phyloP scores from a whole-genome alignment of 1,140 invertebrate species.

The Cyrtorhinus lividipennis region DNA sequence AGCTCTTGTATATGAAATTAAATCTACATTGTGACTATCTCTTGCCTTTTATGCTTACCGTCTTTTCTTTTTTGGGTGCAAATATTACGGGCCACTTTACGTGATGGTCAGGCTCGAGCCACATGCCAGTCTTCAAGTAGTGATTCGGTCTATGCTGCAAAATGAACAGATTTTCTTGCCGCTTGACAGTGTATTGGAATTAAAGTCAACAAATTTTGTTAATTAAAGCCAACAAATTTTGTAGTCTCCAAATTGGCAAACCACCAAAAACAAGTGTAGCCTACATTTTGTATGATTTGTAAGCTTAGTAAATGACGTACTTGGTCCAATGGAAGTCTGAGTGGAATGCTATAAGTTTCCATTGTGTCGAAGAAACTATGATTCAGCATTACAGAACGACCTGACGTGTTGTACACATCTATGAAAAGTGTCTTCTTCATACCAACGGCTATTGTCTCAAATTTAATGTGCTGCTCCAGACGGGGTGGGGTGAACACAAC shows the following conservation, averaged over 20 bases:
- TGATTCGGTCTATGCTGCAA: background rate
- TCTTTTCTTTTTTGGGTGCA: background rate
- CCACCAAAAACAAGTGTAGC: background rate
- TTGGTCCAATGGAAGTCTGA: background rate
- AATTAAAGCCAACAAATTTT: no score
- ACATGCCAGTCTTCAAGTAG: background rate
- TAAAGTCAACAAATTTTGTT: no score
- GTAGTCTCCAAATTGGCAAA: background rate
- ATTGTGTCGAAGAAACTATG: conserved; percentile 1
- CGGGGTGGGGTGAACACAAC: background rate
- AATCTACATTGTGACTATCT: no score
- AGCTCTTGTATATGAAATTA: no score
- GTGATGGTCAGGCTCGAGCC: background rate
- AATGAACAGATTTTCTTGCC: no score
- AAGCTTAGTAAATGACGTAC: background rate
- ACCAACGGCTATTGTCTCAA: conserved; percentile 3
- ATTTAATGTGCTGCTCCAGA: background rate
- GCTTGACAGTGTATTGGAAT: no score
- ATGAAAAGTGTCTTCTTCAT: background rate
- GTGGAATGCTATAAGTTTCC: background rate
- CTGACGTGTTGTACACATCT: conserved; percentile 6
- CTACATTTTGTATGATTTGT: background rate
- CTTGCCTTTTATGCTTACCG: no score
- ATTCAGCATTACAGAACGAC: background rate
- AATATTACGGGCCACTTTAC: background rate